These are phyloP conservation scores for Andrena hattorfiana DNA, from an alignment of 2,888 invertebrate species.

Conservation along the genomic window DNA sequence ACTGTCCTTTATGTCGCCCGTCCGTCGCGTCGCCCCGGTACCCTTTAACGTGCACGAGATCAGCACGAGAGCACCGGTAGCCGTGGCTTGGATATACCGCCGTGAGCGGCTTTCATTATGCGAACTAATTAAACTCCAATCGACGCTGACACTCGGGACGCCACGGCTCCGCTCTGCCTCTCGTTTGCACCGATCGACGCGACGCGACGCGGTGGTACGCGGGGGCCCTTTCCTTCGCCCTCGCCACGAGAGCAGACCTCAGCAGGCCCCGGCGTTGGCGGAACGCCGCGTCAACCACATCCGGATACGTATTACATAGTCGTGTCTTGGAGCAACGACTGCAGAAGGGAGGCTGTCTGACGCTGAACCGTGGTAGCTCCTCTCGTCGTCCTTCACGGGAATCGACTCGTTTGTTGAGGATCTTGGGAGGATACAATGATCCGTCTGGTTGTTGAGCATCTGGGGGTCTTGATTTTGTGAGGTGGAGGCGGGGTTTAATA, in stretches of 20 bases:
- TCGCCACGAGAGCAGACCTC: neutral
- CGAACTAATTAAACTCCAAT: constrained; percentile 83
- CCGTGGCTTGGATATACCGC: constrained; percentile 49
- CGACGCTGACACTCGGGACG: constrained; percentile 67
- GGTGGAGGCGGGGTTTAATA: neutral
- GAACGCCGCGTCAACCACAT: constrained; percentile 46
- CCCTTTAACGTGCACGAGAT: constrained; percentile 46
- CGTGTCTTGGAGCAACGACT: neutral
- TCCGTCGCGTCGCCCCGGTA: constrained; percentile 53
- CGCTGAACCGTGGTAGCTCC: neutral
- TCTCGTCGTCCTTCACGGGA: neutral
- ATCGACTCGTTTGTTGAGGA: no score
- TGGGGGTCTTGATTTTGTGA: neutral
- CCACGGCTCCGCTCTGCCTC: constrained; percentile 49
- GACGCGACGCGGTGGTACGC: constrained; percentile 35
- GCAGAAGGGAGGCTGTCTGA: neutral
- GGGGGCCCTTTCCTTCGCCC: neutral
- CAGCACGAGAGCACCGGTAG: constrained; percentile 28
- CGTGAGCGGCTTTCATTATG: constrained; percentile 78
- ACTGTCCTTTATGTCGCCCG: constrained; percentile 75
- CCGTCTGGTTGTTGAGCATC: no score
- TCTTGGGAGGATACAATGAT: no score
- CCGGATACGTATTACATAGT: constrained; percentile 40
- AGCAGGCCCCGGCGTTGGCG: neutral
- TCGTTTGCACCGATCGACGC: constrained; percentile 61